These are phyloP conservation scores for Danaus chrysippus DNA, from an alignment of 2,888 invertebrate genomes.

Conservation along the genomic window DNA sequence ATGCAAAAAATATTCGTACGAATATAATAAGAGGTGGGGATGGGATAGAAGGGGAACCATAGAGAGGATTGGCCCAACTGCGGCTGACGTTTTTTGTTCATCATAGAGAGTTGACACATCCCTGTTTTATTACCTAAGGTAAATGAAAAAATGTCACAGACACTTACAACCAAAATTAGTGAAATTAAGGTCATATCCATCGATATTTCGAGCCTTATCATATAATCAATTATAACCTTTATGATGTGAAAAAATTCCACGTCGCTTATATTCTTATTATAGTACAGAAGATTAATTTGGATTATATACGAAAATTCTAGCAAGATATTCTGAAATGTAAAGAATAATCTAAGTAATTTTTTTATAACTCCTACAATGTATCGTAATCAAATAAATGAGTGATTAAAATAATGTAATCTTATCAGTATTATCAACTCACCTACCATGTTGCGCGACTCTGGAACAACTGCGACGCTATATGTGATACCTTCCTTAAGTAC, in stretches of 20 bases:
- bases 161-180: not conserved
- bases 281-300: no score
- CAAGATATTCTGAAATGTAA: no score
- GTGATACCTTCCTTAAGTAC: conserved; percentile 37
- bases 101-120: conserved; percentile 53
- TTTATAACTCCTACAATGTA: not conserved
- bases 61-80: conserved; percentile 74
- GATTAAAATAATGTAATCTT: conserved; percentile 35
- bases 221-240: no score
- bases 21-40: conserved; percentile 20
- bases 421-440: conserved; percentile 45
- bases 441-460: conserved; percentile 41
- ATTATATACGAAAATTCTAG: no score
- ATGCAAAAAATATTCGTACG: not conserved
- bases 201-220: no score
- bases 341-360: no score
- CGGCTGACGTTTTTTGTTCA: conserved; percentile 52
- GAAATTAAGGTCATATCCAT: no score
- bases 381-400: not conserved
- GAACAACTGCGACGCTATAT: conserved; percentile 35
- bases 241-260: no score
- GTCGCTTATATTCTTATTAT: no score
- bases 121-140: not conserved
- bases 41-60: conserved; percentile 57
- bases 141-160: not conserved